Base-by-base conservation (phyloP, 2,888 invertebrate genomes). In the Balanococcus diminutus region DNA sequence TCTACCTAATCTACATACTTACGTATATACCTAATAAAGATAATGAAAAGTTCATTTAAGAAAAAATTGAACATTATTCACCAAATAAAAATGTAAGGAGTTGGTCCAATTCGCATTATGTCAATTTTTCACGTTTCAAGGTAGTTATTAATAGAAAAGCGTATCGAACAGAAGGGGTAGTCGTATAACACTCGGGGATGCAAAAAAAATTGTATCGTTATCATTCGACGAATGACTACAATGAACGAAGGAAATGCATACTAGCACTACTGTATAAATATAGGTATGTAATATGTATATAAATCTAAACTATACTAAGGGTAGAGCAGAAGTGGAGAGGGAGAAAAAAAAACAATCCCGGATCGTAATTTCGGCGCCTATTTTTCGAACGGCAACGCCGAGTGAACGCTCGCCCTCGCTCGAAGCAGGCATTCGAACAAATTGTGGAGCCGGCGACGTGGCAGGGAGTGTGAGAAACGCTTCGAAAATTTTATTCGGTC, bases 401-500 rank as follows among this genome's bases (percentile, higher is more conserved):
- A 75, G 75, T n/a, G n/a, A 75, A n/a, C 36, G 75, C 3, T 75
- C 75, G 28, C 8, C n/a, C n/a, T n/a, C n/a, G n/a, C n/a, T n/a
- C n/a, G 36, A 32, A 32, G 19, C 75, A 75, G n/a, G 32, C 32
- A 75, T 75, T 75, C 19, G 75, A 2, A 32, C 5, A 31, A 32
- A 75, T 75, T 32, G 75, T 14, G 75, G 75, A 75, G n/a, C n/a
- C n/a, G n/a, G n/a, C n/a, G n/a, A n/a, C n/a, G n/a, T n/a, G n/a
- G n/a, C n/a, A 75, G 75, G 75, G 75, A 75, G 75, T 75, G 75
- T 36, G 22, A 32, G 32, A 32, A 75, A 75, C 32, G 75, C 0
- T 75, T 75, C 75, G 75, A 75, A 75, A 75, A 75, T 75, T 75
- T 75, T 32, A 75, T 75, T 75, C 75, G 32, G 32, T 75, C 75